phyloP scores from a whole-genome alignment of 1,140 invertebrate species.

The Eupeodes corollae region DNA sequence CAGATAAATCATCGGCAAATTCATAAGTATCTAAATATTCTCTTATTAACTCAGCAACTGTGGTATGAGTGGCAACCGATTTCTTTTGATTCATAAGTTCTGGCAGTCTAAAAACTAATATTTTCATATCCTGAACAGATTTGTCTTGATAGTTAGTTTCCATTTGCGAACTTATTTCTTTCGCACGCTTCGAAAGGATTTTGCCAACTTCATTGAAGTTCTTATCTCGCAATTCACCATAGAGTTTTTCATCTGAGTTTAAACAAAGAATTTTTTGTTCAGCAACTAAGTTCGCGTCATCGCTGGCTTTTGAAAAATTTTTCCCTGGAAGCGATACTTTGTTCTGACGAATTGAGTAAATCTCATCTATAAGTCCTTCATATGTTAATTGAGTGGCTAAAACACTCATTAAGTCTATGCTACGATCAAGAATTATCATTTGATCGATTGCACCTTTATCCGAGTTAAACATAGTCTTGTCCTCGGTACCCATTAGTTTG shows the following conservation, averaged over 20 bases:
- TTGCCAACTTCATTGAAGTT: constrained; percentile 87
- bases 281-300: constrained; percentile 40
- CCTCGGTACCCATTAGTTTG: constrained; percentile 63
- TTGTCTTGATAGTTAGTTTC: constrained; percentile 77
- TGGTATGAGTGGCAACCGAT: constrained; percentile 59
- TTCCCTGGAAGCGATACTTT: constrained; percentile 74
- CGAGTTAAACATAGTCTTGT: constrained; percentile 41
- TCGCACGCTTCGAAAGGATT: constrained; percentile 76
- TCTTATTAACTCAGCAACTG: constrained; percentile 53
- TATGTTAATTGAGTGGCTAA: constrained; percentile 93
- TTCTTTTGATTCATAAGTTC: constrained; percentile 81
- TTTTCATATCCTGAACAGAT: constrained; percentile 86
- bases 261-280: constrained; percentile 76
- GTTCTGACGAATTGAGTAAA: constrained; percentile 47
- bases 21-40: constrained; percentile 42
- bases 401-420: constrained; percentile 84
- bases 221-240: constrained; percentile 80
- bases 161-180: constrained; percentile 72
- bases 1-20: constrained; percentile 44
- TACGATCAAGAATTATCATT: constrained; percentile 77
- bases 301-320: constrained; percentile 57
- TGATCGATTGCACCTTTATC: constrained; percentile 63
- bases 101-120: constrained; percentile 82
- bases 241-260: constrained; percentile 84
- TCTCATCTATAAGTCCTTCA: constrained; percentile 81